phyloP scores from a whole-genome alignment of 2,888 invertebrate genomes.

The Beris morrisii region DNA sequence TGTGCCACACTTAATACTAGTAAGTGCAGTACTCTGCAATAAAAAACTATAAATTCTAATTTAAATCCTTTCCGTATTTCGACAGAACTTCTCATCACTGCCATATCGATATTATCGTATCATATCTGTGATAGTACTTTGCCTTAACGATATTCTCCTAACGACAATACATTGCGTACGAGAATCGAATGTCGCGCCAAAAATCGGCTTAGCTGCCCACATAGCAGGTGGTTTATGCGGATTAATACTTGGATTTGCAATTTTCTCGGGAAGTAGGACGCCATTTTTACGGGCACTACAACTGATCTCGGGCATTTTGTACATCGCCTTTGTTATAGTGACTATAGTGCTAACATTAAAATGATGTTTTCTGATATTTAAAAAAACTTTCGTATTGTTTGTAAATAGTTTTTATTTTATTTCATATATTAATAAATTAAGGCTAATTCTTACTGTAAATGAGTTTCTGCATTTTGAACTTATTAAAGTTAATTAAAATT shows the following conservation, averaged over 20 bases:
- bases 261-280: conserved; percentile 39
- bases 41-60: conserved; percentile 30
- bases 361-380: not conserved
- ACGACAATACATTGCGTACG: conserved; percentile 57
- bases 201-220: conserved; percentile 73
- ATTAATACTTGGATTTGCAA: conserved; percentile 61
- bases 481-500: conserved; percentile 1
- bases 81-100: conserved; percentile 57
- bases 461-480: not conserved
- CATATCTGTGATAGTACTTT: conserved; percentile 64
- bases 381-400: not conserved
- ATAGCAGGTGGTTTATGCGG: conserved; percentile 70
- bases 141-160: conserved; percentile 66
- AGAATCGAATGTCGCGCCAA: conserved; percentile 55
- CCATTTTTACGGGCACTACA: not conserved
- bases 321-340: conserved; percentile 12
- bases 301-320: conserved; percentile 6
- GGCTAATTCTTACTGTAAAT: not conserved
- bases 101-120: conserved; percentile 60
- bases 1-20: conserved; percentile 78
- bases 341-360: conserved; percentile 16
- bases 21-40: conserved; percentile 49
- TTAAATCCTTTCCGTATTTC: conserved; percentile 23
- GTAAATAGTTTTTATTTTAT: too few species aligned
- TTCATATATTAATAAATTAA: not conserved